Evolutionary conservation across 1,140 invertebrate genomes (phyloP).

Genomic region (Cyclargus thomasi): DNA sequence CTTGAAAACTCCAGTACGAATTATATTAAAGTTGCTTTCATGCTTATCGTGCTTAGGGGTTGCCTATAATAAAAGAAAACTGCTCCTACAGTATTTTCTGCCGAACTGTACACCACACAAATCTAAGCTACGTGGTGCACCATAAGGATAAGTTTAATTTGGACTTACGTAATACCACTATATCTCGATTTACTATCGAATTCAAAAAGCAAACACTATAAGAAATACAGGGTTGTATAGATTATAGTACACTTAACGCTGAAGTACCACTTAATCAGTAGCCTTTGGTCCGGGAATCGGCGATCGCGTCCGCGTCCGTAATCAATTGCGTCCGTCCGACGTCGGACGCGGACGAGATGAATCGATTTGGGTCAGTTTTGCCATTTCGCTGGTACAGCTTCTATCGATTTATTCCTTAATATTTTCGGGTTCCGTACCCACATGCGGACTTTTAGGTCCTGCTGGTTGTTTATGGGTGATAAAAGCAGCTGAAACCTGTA

Average conservation of each 20-base stretch:
- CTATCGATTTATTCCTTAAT: background rate
- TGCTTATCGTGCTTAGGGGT: no score
- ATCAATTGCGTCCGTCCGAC: background rate
- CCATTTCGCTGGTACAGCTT: background rate
- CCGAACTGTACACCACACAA: no score
- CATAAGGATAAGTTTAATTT: background rate
- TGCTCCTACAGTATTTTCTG: no score
- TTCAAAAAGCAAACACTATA: background rate
- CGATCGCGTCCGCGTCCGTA: background rate
- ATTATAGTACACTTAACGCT: background rate
- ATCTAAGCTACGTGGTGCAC: no score
- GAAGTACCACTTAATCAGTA: slow-evolving; percentile 1
- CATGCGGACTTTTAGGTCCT: no score
- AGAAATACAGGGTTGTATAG: background rate
- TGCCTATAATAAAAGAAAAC: no score
- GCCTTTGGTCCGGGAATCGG: background rate
- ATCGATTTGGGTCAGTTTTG: background rate
- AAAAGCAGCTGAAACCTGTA: no score
- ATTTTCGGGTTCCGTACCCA: background rate
- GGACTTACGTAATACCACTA: background rate
- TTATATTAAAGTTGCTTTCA: no score
- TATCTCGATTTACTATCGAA: background rate
- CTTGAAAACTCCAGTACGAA: no score
- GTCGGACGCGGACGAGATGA: background rate
- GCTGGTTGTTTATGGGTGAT: no score